Evolutionary conservation across 2,113 vertebrate genomes (phyloP), one percentile per base, ranked within the genome.

Genomic region (Lonchura striata): DNA sequence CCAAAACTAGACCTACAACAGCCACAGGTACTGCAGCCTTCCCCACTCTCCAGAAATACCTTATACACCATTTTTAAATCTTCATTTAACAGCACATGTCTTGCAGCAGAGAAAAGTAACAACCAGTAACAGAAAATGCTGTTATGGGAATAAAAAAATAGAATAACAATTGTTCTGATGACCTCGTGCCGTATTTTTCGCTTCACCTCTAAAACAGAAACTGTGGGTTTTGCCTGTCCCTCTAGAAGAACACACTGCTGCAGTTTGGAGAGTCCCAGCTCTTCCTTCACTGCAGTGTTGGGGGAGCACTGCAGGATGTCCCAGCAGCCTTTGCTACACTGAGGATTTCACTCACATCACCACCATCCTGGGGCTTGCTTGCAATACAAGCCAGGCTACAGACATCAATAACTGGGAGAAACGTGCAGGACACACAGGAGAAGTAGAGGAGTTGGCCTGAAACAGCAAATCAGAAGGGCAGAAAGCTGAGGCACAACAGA

Each of bases 291-390:
- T 54, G 37, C 0, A 0, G 59, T 50, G 42, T 28, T 28, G 17
- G n/a, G 42, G 31, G 9, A 85, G 47, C 24, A 6, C 59, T 18
- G 19, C 9, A 13, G 68, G 44, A 37, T 52, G 46, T 18, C 59
- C 50, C 52, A 90, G 61, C 41, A 64, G 74, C 44, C 68, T 57
- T 42, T 1, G 0, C 37, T 12, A 2, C 2, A 5, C 39, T 42
- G 42, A 47, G 57, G 46, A 88, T 74, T 60, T 75, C 65, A 20
- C 21, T 64, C 44, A 47, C 1, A 66, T 37, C 61, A 1, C 53
- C 30, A 10, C 3, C 0, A 0, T 1, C 0, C 57, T 60, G 46
- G 31, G 33, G 13, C 37, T 76, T 15, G 19, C 17, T 44, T 2
- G 2, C 42, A 61, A 13, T 0, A 0, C 0, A 2, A 54, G 54